phyloP scores from a whole-genome alignment of 2,797 vertebrate species.

The Notoglanidium macrostoma region DNA sequence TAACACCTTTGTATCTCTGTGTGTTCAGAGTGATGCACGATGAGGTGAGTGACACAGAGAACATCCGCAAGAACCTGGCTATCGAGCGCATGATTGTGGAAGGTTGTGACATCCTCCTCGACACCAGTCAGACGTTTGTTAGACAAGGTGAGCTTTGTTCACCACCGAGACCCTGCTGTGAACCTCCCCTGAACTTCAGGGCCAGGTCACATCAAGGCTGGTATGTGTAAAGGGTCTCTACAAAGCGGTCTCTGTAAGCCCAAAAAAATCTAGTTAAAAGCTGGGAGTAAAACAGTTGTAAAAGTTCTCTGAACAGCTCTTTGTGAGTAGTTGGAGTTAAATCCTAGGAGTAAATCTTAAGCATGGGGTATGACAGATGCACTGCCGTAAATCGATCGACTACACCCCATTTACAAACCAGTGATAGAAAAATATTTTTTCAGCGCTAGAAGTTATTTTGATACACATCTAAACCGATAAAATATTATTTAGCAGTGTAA shows the following conservation, averaged over 20 bases:
- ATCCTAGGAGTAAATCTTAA: conserved; percentile 16
- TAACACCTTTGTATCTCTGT: conserved; percentile 22
- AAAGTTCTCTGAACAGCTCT: not conserved
- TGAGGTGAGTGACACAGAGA: conserved; percentile 98
- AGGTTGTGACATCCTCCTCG: conserved; percentile 95
- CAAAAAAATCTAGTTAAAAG: not conserved
- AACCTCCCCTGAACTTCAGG: not conserved
- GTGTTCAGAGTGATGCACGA: conserved; percentile 93
- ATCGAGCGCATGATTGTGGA: conserved; percentile 98
- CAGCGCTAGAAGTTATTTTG: not conserved
- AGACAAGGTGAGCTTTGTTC: conserved; percentile 86
- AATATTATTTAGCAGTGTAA: not conserved
- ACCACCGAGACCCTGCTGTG: not conserved
- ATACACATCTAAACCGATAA: not conserved
- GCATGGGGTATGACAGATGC: no score
- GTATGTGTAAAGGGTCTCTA: not conserved
- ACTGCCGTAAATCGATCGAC: not conserved
- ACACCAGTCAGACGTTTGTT: conserved; percentile 97
- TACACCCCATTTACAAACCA: not conserved
- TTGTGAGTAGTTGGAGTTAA: conserved; percentile 1
- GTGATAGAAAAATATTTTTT: not conserved
- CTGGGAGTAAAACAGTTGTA: not conserved
- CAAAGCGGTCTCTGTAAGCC: no score
- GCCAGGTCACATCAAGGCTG: not conserved
- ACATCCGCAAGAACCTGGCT: conserved; percentile 97